A percentile compares a stretch with the other conserved stretches of the same genome.
Evolutionary conservation across 1,140 invertebrate genomes (phyloP).

Genomic region (Aradophagus sp.): DNA sequence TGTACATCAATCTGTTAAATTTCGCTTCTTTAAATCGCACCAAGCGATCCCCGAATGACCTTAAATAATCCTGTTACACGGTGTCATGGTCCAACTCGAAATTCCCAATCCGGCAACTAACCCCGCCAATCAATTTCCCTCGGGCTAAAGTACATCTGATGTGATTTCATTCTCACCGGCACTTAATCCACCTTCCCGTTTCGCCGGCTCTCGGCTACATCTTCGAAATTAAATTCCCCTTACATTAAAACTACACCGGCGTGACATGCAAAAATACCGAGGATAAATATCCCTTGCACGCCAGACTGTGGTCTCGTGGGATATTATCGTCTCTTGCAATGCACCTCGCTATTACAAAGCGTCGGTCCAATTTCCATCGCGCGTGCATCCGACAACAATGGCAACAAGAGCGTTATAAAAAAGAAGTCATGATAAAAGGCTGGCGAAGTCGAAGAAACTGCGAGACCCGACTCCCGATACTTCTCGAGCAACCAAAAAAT

Average conservation of each 20-base stretch:
- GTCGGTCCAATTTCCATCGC: slow-evolving; percentile 1
- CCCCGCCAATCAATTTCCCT: slow-evolving; percentile 6
- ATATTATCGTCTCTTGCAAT: slow-evolving; percentile 5
- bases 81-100: slow-evolving; percentile 1
- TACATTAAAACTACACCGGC: slow-evolving; percentile 8
- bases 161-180: slow-evolving; percentile 3
- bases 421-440: too few relatives aligned
- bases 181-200: slow-evolving; percentile 1
- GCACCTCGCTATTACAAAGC: too few relatives aligned
- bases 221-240: slow-evolving; percentile 9
- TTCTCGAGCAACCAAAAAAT: too few relatives aligned
- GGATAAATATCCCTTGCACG: slow-evolving; percentile 5
- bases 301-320: too few relatives aligned
- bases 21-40: not conserved
- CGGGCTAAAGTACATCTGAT: not conserved
- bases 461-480: too few relatives aligned
- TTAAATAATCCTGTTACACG: not conserved
- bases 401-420: slow-evolving; percentile 1
- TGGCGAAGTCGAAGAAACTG: too few relatives aligned
- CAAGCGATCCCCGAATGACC: not conserved
- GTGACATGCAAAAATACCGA: slow-evolving; percentile 3
- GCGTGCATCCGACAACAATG: slow-evolving; percentile 5
- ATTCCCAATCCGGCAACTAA: slow-evolving; percentile 3
- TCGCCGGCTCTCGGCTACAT: slow-evolving; percentile 3
- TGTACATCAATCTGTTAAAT: too few relatives aligned